A percentile compares a stretch with the other conserved stretches of the same genome.
Conservation (phyloP, 2,888 invertebrate genomes). For the Pyrrhia umbra region DNA sequence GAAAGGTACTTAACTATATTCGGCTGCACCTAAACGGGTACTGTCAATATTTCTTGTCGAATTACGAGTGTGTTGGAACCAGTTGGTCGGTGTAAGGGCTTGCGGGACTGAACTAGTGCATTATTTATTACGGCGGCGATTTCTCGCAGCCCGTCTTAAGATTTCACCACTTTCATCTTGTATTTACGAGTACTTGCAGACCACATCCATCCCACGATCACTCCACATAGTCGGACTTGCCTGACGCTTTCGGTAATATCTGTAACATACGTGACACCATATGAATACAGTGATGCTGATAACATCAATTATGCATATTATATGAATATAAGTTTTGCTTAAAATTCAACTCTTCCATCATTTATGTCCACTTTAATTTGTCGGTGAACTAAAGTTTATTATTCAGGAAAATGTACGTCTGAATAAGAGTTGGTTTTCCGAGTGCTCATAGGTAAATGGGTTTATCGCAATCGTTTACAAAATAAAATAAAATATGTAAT, state of each 20-base stretch:
- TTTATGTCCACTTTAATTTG: too few species aligned
- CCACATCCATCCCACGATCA: conserved; percentile 71
- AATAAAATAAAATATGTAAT: too few species aligned
- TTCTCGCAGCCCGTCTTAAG: conserved; percentile 83
- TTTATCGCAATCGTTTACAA: too few species aligned
- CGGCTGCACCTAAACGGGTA: conserved; percentile 61
- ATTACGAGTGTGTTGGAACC: conserved; percentile 75
- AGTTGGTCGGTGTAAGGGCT: conserved; percentile 83
- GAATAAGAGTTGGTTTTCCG: too few species aligned
- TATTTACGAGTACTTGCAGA: conserved; percentile 76
- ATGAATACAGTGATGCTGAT: conserved; percentile 4
- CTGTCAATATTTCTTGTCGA: conserved; percentile 73
- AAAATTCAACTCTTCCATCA: too few species aligned
- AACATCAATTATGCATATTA: neutral
- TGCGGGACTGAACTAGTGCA: conserved; percentile 83
- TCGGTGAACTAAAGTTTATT: too few species aligned
- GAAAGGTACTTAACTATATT: conserved; percentile 62
- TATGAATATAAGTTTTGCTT: too few species aligned
- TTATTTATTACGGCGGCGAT: conserved; percentile 88
- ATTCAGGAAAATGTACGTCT: too few species aligned
- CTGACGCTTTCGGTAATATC: conserved; percentile 35
- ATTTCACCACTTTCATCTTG: conserved; percentile 89
- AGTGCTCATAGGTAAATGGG: too few species aligned
- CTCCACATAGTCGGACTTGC: conserved; percentile 60
- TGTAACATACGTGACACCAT: conserved; percentile 9